Evolutionary conservation across 2,888 invertebrate genomes (phyloP), one percentile per base, ranked within the genome.

Genomic region (Leptinotarsa tumamoca): DNA sequence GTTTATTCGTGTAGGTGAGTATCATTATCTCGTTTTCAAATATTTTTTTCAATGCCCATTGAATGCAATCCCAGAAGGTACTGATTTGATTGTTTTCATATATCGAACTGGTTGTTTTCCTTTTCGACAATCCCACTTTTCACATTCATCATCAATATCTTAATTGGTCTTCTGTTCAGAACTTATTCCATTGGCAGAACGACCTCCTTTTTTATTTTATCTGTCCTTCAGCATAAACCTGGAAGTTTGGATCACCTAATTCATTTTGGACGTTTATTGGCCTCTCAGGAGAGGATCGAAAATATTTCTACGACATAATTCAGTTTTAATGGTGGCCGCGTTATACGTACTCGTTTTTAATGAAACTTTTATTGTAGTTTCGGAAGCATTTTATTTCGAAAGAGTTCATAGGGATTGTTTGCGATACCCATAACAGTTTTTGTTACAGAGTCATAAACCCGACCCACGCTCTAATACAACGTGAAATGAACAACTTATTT

Each of bases 291-390:
- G 71, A 71, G 67, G 70, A 71, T 67, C 49, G 70, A 71, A 74
- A 70, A 74, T 71, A 74, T 74, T 67, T 74, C 67, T 58, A 27
- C 21, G 72, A 61, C 49, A 75, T 75, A 72, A 63, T 75, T 75
- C 75, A 75, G 68, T 63, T 75, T 75, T 75, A 75, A 68, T 72
- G 72, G 69, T 23, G 49, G 43, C 27, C 51, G 50, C 68, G 72
- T 72, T 50, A 72, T 75, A 72, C 68, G 63, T 74, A 68, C 75
- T 72, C 68, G 68, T 68, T 43, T 68, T 75, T 75, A 75, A 75
- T 75, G 75, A 75, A 75, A 75, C 75, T 75, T 72, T 72, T 72
- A 75, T 75, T 75, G 72, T 68, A 52, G 72, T 75, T 75, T 67
- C 70, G 66, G 63, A 33, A 71, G 66, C 72, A 61, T 56, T 74